Base-by-base conservation (phyloP, 2,888 invertebrate species). In the Atethmia centrago region DNA sequence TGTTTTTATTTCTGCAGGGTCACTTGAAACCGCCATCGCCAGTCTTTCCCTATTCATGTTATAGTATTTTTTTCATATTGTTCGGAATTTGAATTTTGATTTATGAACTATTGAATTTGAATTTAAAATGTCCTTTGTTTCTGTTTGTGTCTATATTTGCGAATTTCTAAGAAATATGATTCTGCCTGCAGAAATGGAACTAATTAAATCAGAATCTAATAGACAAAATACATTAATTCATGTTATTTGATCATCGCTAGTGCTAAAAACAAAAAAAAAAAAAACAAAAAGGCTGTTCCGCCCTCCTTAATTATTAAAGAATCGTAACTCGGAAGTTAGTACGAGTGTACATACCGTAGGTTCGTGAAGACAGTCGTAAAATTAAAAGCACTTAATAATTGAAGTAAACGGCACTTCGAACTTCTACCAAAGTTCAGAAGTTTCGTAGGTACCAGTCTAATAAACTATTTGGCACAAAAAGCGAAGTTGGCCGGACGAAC, bases 371-470 rank as follows among this genome's bases (percentile, higher is more conserved):
- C 74, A 69, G 61, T 71, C 67, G 16, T 75, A 64, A 85, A 79
- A 83, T 87, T 80, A 74, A 77, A 79, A 83, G 74, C 75, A 71
- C 77, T 85, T 66, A 82, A 84, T 84, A 84, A 81, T 81, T 76
- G 61, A 84, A 81, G 68, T 68, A 71, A 75, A 75, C 55, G 65
- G 55, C 45, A 71, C 61, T 68, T 79, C n/a, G 1, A 74, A 74
- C 69, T 83, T 69, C 21, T 19, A 28, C 45, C 19, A 65, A 71
- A 85, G 61, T 73, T 73, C 40, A 40, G 7, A 8, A 72, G 59
- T 82, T 65, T n/a, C 2, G 71, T 49, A 61, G 28, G 51, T 61
- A 36, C n/a, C 56, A 82, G 69, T 71, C 74, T 85, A 49, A 70
- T 62, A 67, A 84, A 79, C 85, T 86, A 82, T 77, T 76, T 71